phyloP scores from a whole-genome alignment of 2,113 vertebrate genomes.

The Lucifuga dentata region DNA sequence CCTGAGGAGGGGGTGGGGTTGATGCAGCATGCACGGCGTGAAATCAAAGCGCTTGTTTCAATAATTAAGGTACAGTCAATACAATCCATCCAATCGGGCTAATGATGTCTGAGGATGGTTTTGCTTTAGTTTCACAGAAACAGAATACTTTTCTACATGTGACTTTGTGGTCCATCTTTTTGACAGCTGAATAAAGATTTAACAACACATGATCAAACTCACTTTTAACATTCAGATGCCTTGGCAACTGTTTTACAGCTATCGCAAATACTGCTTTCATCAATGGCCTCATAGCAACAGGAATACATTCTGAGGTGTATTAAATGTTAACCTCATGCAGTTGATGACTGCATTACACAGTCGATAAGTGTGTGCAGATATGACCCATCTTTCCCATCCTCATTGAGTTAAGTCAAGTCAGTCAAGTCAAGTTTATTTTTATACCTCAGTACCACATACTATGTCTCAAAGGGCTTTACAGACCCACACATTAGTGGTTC shows the following conservation, averaged over 20 bases:
- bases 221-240: constrained; percentile 35
- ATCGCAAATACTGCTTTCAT: no score
- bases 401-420: no score
- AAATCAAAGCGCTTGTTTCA: background rate
- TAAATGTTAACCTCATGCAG: constrained; percentile 2
- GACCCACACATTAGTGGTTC: no score
- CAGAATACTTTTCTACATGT: constrained; percentile 1
- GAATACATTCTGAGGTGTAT: background rate
- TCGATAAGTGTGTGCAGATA: no score
- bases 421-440: no score
- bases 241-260: no score
- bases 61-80: background rate
- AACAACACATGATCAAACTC: constrained; percentile 43
- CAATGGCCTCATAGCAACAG: constrained; percentile 12
- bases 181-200: constrained; percentile 16
- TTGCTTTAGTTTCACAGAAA: no score
- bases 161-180: constrained; percentile 17
- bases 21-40: background rate
- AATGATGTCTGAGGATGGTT: no score
- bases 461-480: no score
- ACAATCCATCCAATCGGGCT: no score
- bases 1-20: constrained; percentile 76
- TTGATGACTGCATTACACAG: constrained; percentile 4
- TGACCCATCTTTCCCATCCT: no score
- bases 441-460: no score